Evolutionary conservation across 2,797 vertebrate species (phyloP).

Genomic region (Cichlasoma orientale): DNA sequence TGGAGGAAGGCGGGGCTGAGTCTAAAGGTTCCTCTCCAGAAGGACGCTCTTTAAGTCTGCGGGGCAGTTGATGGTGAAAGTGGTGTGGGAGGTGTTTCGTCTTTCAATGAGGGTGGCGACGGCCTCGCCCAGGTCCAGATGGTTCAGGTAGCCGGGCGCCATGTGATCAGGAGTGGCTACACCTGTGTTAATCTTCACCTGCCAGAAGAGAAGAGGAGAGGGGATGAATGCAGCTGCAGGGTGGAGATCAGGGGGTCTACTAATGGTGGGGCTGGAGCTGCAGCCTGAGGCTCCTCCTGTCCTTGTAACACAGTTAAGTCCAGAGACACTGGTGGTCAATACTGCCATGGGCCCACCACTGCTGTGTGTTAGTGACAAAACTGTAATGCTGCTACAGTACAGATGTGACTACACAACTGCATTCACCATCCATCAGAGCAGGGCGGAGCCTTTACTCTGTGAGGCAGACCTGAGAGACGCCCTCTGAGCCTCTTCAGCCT

Average conservation of each 20-base stretch:
- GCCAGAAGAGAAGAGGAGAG: not conserved
- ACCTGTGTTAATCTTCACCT: slow-evolving; percentile 86
- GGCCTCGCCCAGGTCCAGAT: slow-evolving; percentile 81
- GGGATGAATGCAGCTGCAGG: not conserved
- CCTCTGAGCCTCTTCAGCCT: no score
- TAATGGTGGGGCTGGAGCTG: not conserved
- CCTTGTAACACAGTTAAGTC: not conserved
- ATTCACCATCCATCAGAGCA: no score
- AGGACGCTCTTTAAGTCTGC: slow-evolving; percentile 81
- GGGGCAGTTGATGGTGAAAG: slow-evolving; percentile 77
- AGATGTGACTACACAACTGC: no score
- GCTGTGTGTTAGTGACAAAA: no score
- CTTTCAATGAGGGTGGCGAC: slow-evolving; percentile 74
- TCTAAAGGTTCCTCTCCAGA: slow-evolving; percentile 71
- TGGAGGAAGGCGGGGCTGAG: not conserved
- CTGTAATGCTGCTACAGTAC: no score
- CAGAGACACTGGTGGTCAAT: no score
- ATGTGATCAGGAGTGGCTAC: slow-evolving; percentile 79
- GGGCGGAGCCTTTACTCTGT: no score
- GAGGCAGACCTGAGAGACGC: no score
- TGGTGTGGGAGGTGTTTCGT: slow-evolving; percentile 68
- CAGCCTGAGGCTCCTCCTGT: not conserved
- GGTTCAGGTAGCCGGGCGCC: slow-evolving; percentile 79
- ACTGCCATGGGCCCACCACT: no score
- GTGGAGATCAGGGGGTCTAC: not conserved